Conservation (phyloP, 2,888 invertebrate genomes). For the Tanypteryx hageni region DNA sequence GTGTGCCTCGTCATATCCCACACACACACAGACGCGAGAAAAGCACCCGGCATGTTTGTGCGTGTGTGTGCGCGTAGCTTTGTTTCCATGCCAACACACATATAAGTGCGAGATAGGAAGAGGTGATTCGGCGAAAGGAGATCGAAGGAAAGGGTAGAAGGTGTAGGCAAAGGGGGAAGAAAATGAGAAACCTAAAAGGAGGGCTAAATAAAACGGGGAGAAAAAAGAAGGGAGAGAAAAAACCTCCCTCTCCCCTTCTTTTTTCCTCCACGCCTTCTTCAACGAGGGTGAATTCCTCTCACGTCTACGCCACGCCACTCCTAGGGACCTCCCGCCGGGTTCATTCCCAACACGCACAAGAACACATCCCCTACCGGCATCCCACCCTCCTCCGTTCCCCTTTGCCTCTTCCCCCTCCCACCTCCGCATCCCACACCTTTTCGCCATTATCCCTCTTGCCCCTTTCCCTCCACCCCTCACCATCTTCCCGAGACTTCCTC, state of each 20-base stretch:
- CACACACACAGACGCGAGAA: background rate
- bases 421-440: slow-evolving; percentile 23
- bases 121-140: background rate
- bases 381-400: background rate
- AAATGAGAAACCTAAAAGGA: slow-evolving; percentile 31
- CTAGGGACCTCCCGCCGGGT: slow-evolving; percentile 58
- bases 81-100: background rate
- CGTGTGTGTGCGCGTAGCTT: background rate
- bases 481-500: background rate
- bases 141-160: background rate
- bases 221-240: background rate
- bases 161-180: background rate
- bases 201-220: slow-evolving; percentile 44
- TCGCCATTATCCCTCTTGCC: slow-evolving; percentile 31
- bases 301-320: slow-evolving; percentile 58
- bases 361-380: slow-evolving; percentile 45
- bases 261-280: slow-evolving; percentile 22
- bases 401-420: background rate
- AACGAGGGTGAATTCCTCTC: slow-evolving; percentile 55
- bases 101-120: background rate
- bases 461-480: slow-evolving; percentile 26
- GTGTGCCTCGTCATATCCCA: background rate
- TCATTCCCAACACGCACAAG: slow-evolving; percentile 63
- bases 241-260: background rate
- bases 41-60: background rate